phyloP scores from a whole-genome alignment of 1,140 invertebrate genomes.

The Pogonognathellus flavescens region DNA sequence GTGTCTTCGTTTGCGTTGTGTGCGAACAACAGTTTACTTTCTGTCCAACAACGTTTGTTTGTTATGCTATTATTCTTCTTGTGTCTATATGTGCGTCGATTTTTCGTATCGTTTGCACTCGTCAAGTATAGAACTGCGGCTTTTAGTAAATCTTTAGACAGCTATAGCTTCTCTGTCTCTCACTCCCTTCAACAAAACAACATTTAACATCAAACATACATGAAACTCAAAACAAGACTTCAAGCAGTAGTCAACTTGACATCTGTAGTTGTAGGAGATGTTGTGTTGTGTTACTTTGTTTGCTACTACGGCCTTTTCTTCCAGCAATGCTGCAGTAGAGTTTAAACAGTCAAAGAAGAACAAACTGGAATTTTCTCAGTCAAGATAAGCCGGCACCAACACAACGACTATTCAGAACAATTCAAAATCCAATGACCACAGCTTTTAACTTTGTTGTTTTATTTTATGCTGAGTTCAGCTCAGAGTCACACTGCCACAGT shows the following conservation, averaged over 20 bases:
- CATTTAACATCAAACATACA: constrained; percentile 7
- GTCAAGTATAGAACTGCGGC: constrained; percentile 21
- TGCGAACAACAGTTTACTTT: constrained; percentile 23
- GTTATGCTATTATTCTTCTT: constrained; percentile 17
- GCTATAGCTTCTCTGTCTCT: neutral
- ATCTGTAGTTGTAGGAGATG: neutral
- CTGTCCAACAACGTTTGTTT: constrained; percentile 14
- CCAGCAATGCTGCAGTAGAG: neutral
- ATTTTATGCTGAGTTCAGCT: neutral
- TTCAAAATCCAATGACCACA: neutral
- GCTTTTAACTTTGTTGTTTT: no score
- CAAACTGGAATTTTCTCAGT: constrained; percentile 25
- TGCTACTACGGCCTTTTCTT: no score
- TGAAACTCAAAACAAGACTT: constrained; percentile 3
- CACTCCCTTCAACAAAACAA: neutral
- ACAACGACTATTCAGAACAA: constrained; percentile 1
- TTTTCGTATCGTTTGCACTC: constrained; percentile 14
- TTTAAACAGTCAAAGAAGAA: neutral
- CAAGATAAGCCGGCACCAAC: constrained; percentile 35
- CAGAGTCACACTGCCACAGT: neutral
- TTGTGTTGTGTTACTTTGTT: neutral
- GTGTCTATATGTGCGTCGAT: neutral
- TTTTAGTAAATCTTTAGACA: constrained; percentile 19
- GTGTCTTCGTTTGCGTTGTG: neutral
- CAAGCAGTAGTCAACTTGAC: constrained; percentile 9